Percentiles rank a stretch among this genome's conserved stretches.
Conservation (phyloP, 2,888 invertebrate genomes). For the Drosophila diplacantha region DNA sequence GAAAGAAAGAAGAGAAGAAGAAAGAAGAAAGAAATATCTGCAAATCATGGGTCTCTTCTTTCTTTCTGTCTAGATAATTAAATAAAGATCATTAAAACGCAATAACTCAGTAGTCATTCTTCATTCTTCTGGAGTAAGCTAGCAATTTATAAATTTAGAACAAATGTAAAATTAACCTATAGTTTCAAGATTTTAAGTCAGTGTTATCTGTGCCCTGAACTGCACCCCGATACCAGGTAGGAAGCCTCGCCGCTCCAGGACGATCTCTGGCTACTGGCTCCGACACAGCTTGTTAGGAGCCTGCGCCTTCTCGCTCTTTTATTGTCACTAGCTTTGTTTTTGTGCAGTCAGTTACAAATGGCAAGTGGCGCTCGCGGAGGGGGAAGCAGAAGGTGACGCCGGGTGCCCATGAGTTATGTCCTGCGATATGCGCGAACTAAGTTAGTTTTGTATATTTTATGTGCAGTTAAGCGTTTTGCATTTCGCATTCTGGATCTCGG, state of each 20-base stretch:
- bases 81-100: background rate
- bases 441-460: slow-evolving; percentile 60
- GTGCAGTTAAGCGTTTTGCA: slow-evolving; percentile 57
- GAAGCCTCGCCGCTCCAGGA: background rate
- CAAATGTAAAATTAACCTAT: background rate
- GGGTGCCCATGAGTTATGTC: slow-evolving; percentile 53
- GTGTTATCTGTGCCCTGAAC: background rate
- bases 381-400: slow-evolving; percentile 6
- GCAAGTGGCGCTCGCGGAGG: slow-evolving; percentile 27
- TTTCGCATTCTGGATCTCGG: slow-evolving; percentile 28
- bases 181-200: background rate
- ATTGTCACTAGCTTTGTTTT: slow-evolving; percentile 54
- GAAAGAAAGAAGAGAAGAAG: too few species aligned
- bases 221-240: background rate
- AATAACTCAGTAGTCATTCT: background rate
- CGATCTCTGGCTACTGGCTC: slow-evolving; percentile 17
- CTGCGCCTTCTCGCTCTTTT: slow-evolving; percentile 26
- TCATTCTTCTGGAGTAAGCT: background rate
- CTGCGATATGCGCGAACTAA: slow-evolving; percentile 53
- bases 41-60: too few species aligned
- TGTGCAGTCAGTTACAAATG: slow-evolving; percentile 51
- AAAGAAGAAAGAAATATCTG: too few species aligned
- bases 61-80: background rate
- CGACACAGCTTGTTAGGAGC: slow-evolving; percentile 41
- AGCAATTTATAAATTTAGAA: background rate